Percentiles rank a stretch among this genome's conserved stretches.
Conservation (phyloP, 2,888 invertebrate genomes). For the Campopleginae sp. region DNA sequence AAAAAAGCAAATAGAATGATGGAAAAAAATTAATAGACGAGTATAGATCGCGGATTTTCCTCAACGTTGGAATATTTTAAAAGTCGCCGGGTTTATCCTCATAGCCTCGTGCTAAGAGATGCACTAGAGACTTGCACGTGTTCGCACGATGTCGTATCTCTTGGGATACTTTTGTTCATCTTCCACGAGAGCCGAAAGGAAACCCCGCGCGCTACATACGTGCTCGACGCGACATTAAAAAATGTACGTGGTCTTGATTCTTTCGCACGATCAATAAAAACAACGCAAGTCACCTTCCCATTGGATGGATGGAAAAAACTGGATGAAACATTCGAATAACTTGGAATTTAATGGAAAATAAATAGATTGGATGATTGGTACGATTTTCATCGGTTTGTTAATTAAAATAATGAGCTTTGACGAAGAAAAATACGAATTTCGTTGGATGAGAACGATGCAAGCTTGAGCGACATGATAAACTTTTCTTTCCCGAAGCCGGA, state of each 20-base stretch:
- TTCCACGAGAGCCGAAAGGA: slow-evolving; percentile 46
- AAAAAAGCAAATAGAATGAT: slow-evolving; percentile 44
- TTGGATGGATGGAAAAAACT: too few species aligned
- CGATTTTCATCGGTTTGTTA: too few species aligned
- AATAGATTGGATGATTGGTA: too few species aligned
- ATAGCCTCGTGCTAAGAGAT: slow-evolving; percentile 34
- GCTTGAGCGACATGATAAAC: too few species aligned
- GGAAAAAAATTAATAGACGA: slow-evolving; percentile 18
- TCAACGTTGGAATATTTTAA: slow-evolving; percentile 6
- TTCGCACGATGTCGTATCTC: slow-evolving; percentile 75
- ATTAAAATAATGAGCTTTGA: too few species aligned
- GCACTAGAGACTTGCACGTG: slow-evolving; percentile 77
- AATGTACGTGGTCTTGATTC: slow-evolving; percentile 16
- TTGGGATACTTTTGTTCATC: slow-evolving; percentile 62
- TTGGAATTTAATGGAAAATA: too few species aligned
- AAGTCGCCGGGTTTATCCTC: slow-evolving; percentile 35
- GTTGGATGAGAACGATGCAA: too few species aligned
- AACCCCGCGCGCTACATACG: not conserved
- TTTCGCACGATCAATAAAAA: not conserved
- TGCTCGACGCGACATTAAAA: not conserved
- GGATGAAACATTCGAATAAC: too few species aligned
- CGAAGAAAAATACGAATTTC: too few species aligned
- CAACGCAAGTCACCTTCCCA: not conserved
- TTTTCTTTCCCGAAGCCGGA: not conserved
- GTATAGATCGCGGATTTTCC: slow-evolving; percentile 27